phyloP scores from a whole-genome alignment of 2,113 vertebrate genomes.

The Etheostoma cragini region DNA sequence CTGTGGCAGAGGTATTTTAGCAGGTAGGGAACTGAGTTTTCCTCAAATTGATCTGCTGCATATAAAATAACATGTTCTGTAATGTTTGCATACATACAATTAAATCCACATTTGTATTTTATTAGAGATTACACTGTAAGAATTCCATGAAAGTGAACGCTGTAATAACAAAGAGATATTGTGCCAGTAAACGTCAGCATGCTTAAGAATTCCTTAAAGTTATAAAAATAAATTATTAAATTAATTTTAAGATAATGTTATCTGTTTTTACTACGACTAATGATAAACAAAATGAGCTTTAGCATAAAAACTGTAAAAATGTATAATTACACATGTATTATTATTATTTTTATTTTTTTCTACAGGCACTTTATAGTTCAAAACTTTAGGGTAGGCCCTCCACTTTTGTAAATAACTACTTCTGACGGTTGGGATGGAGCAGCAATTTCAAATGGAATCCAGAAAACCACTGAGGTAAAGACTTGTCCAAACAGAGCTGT shows the following conservation, averaged over 20 bases:
- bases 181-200: not conserved
- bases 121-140: not conserved
- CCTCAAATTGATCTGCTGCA: slow-evolving; percentile 42
- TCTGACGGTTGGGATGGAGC: slow-evolving; percentile 70
- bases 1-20: slow-evolving; percentile 48
- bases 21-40: slow-evolving; percentile 36
- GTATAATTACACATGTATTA: not conserved
- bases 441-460: slow-evolving; percentile 61
- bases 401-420: slow-evolving; percentile 35
- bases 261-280: not conserved
- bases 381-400: slow-evolving; percentile 2
- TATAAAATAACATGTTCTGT: not conserved
- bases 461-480: slow-evolving; percentile 36
- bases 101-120: not conserved
- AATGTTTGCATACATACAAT: slow-evolving; percentile 36
- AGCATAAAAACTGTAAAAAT: not conserved
- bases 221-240: not conserved
- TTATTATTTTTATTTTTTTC: not conserved
- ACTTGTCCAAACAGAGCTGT: slow-evolving; percentile 38
- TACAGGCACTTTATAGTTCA: slow-evolving; percentile 42
- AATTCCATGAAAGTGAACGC: not conserved
- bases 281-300: not conserved
- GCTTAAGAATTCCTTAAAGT: not conserved
- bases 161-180: not conserved
- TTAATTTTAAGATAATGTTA: not conserved